Conservation (phyloP, 2,113 vertebrate genomes). For the Delphinapterus leucas region DNA sequence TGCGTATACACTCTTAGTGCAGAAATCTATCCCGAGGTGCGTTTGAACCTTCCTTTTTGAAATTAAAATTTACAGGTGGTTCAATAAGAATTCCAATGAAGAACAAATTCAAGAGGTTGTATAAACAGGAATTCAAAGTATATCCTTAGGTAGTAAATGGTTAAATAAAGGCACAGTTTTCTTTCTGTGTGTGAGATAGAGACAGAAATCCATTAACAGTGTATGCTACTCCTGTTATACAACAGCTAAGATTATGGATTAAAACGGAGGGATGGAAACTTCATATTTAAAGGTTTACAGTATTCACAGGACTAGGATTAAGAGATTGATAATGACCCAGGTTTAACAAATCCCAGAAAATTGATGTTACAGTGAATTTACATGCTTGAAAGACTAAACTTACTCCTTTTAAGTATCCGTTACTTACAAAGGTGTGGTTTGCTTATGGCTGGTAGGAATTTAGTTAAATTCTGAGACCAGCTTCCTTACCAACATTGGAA, state of each 20-base stretch:
- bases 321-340: constrained; percentile 44
- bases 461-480: not conserved
- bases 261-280: constrained; percentile 41
- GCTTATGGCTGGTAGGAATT: not conserved
- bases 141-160: not conserved
- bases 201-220: not conserved
- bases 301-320: constrained; percentile 16
- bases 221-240: not conserved
- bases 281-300: constrained; percentile 46
- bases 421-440: not conserved
- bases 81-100: not conserved
- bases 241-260: not conserved
- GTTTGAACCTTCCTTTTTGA: not conserved
- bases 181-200: not conserved
- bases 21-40: not conserved
- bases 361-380: not conserved
- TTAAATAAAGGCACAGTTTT: not conserved
- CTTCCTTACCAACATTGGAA: not conserved
- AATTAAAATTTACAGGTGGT: not conserved
- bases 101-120: not conserved
- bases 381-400: not conserved
- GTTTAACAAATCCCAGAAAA: constrained; percentile 44
- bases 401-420: not conserved
- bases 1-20: not conserved
- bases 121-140: not conserved